Conservation (phyloP, 1,140 invertebrate species). For the Pseudomyrmex cubaensis region DNA sequence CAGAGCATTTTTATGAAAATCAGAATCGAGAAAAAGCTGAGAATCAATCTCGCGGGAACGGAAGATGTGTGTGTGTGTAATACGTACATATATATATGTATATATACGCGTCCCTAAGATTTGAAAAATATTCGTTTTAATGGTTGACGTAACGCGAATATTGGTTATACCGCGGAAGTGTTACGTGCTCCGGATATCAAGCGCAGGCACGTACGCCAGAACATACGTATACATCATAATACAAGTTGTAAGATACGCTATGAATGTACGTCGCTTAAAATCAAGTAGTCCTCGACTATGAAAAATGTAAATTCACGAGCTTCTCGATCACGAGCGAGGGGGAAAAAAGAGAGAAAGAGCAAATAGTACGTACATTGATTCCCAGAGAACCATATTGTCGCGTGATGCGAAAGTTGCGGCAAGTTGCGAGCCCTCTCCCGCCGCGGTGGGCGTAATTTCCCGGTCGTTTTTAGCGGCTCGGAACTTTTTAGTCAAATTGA, state of each 20-base stretch:
- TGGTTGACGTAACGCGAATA: conserved; percentile 77
- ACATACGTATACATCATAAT: conserved; percentile 48
- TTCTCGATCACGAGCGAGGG: not conserved
- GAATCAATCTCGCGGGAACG: conserved; percentile 2
- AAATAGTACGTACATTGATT: conserved; percentile 15
- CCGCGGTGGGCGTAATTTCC: conserved; percentile 39
- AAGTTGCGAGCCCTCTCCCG: not conserved
- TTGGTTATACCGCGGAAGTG: conserved; percentile 74
- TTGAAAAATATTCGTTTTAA: conserved; percentile 80
- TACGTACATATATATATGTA: not conserved
- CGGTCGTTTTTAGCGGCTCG: conserved; percentile 60
- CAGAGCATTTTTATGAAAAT: conserved; percentile 12
- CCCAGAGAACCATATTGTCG: conserved; percentile 12
- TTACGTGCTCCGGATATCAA: conserved; percentile 73
- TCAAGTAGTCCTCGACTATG: conserved; percentile 13
- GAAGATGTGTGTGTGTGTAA: conserved; percentile 3
- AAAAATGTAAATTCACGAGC: not conserved
- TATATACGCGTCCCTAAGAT: conserved; percentile 40
- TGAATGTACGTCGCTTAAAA: conserved; percentile 46
- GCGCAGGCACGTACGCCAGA: conserved; percentile 49
- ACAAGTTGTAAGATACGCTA: conserved; percentile 43
- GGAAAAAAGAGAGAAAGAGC: too few relatives aligned
- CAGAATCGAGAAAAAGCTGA: conserved; percentile 31
- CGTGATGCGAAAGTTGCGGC: not conserved
- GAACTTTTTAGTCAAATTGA: conserved; percentile 73